Evolutionary conservation across 2,888 invertebrate genomes (phyloP).

Genomic region (Baccha elongata): DNA sequence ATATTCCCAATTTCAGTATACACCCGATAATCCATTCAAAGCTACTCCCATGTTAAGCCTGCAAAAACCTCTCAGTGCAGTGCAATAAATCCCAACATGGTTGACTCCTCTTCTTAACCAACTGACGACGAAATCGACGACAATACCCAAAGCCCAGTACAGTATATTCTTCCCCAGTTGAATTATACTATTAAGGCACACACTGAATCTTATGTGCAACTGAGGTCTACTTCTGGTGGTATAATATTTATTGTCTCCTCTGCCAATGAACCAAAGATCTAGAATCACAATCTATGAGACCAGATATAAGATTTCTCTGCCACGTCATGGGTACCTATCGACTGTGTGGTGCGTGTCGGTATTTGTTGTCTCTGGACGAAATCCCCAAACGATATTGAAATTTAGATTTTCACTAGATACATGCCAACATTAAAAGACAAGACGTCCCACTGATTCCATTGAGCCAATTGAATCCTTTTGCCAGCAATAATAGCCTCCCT

Average conservation of each 20-base stretch:
- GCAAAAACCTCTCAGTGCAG: conserved; percentile 26
- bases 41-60: conserved; percentile 23
- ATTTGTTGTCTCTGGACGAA: not conserved
- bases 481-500: conserved; percentile 16
- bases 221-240: conserved; percentile 16
- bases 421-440: conserved; percentile 1
- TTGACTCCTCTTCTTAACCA: conserved; percentile 7
- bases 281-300: conserved; percentile 54
- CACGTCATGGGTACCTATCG: not conserved
- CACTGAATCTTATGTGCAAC: conserved; percentile 29
- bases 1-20: conserved; percentile 17
- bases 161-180: conserved; percentile 1
- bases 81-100: conserved; percentile 43
- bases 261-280: conserved; percentile 41
- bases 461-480: conserved; percentile 61
- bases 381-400: conserved; percentile 36
- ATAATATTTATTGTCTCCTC: conserved; percentile 18
- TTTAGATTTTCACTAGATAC: conserved; percentile 21
- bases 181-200: conserved; percentile 23
- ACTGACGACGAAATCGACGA: conserved; percentile 20
- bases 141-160: conserved; percentile 1
- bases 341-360: not conserved
- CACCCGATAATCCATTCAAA: conserved; percentile 33
- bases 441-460: conserved; percentile 18
- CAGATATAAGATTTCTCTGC: conserved; percentile 12